phyloP scores from a whole-genome alignment of 1,140 invertebrate species.

The Muscidifurax raptorellus region DNA sequence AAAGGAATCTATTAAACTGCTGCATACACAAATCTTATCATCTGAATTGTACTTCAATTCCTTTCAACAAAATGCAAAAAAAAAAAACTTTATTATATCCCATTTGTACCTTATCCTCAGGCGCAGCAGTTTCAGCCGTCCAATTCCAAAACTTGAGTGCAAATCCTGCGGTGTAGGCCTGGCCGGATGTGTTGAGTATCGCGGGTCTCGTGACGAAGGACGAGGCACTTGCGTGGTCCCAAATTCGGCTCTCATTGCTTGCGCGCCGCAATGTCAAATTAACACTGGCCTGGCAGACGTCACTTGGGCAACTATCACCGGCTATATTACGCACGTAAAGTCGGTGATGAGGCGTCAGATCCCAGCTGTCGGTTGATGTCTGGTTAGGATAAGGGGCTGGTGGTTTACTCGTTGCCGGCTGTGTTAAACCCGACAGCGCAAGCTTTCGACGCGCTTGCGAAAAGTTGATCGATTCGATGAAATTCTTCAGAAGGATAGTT shows the following conservation, averaged over 20 bases:
- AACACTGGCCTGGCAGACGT: constrained; percentile 78
- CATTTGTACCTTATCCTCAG: not conserved
- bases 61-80: no score
- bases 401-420: not conserved
- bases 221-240: constrained; percentile 77
- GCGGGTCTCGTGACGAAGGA: constrained; percentile 82
- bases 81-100: no score
- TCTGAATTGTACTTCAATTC: no score
- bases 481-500: constrained; percentile 57
- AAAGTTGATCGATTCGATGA: constrained; percentile 60
- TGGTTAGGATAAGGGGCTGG: constrained; percentile 45
- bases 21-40: no score
- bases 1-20: no score
- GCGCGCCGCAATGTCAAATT: constrained; percentile 77
- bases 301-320: constrained; percentile 79
- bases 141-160: constrained; percentile 89
- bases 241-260: constrained; percentile 75
- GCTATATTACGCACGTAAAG: constrained; percentile 81
- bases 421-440: constrained; percentile 18
- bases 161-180: constrained; percentile 80
- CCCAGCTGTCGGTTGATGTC: constrained; percentile 58
- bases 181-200: constrained; percentile 73
- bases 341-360: constrained; percentile 63
- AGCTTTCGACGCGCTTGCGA: constrained; percentile 54
- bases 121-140: constrained; percentile 56